A percentile compares a stretch with the other conserved stretches of the same genome.
Evolutionary conservation across 2,113 vertebrate genomes (phyloP).

Genomic region (Talpa occidentalis): DNA sequence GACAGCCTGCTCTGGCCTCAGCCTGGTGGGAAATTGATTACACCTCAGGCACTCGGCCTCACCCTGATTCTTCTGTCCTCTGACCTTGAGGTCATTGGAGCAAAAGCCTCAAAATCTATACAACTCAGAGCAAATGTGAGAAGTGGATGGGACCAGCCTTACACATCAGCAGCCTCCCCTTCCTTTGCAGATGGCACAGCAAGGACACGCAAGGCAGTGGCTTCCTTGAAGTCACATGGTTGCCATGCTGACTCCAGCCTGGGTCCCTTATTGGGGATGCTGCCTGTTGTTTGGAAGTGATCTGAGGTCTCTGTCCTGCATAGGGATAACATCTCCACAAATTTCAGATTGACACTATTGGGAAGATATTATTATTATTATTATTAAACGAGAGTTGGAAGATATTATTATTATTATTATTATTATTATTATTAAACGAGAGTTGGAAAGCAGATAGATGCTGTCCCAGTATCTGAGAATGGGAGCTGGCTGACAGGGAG

Average conservation of each 20-base stretch:
- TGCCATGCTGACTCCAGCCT: not conserved
- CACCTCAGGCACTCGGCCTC: not conserved
- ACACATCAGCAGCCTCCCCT: not conserved
- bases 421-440: not conserved
- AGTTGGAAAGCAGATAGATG: not conserved
- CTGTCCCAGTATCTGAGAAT: not conserved
- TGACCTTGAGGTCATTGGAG: constrained; percentile 26
- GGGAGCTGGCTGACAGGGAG: not conserved
- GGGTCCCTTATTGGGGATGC: not conserved
- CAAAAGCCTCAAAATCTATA: not conserved
- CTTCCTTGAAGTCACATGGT: not conserved
- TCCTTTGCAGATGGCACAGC: not conserved
- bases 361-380: not conserved
- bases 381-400: no score
- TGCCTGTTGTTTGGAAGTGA: not conserved
- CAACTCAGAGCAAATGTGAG: not conserved
- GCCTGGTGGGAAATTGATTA: not conserved
- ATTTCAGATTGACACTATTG: no score
- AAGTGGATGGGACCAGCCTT: not conserved
- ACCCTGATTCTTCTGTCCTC: not conserved
- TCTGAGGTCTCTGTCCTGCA: not conserved
- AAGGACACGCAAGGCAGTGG: not conserved
- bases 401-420: not conserved
- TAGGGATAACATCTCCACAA: not conserved
- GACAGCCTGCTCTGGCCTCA: not conserved